Conservation (phyloP, 2,797 vertebrate species). For the Phrynocephalus vlangalii region DNA sequence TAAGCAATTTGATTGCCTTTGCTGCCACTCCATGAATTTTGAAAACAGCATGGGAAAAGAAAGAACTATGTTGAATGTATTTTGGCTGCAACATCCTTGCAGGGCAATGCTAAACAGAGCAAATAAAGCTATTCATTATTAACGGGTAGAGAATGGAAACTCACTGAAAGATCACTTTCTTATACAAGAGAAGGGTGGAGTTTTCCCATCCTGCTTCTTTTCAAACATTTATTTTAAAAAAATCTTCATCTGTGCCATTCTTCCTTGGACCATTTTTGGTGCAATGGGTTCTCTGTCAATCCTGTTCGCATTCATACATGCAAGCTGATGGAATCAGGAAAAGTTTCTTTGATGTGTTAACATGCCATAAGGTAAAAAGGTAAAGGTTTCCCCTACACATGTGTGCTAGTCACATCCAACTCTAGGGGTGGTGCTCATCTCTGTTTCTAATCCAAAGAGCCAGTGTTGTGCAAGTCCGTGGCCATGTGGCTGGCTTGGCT, state of each 20-base stretch:
- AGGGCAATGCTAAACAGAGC: constrained; percentile 33
- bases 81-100: constrained; percentile 31
- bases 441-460: too few species aligned
- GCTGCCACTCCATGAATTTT: constrained; percentile 26
- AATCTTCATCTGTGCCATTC: background rate
- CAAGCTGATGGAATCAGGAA: constrained; percentile 2
- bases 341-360: background rate
- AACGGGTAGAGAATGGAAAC: constrained; percentile 29
- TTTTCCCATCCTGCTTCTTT: background rate
- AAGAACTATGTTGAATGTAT: constrained; percentile 51
- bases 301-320: background rate
- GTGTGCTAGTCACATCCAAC: too few species aligned
- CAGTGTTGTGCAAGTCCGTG: too few species aligned
- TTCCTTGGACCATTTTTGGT: background rate
- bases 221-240: background rate
- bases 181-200: background rate
- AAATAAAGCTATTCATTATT: constrained; percentile 56
- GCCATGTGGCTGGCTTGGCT: too few species aligned
- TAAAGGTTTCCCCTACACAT: too few species aligned
- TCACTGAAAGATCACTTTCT: constrained; percentile 28
- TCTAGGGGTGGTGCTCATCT: too few species aligned
- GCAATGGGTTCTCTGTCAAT: background rate
- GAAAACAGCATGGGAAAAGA: constrained; percentile 1
- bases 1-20: constrained; percentile 61
- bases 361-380: background rate